These are phyloP conservation scores for Pollimyrus isidori DNA, from an alignment of 2,113 vertebrate species.

Conservation along the genomic window DNA sequence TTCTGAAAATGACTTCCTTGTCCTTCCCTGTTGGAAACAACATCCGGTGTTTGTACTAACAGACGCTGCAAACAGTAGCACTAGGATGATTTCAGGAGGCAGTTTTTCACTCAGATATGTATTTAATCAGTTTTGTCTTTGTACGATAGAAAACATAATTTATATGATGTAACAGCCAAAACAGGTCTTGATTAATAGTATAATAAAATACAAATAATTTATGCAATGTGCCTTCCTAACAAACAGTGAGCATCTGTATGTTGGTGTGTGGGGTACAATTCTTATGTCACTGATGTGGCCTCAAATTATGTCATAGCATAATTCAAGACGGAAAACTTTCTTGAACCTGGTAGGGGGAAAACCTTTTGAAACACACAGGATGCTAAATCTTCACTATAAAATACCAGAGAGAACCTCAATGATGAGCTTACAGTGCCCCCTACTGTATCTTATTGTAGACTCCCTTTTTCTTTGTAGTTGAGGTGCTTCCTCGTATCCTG, in stretches of 20 bases:
- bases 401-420: too few relatives aligned
- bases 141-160: neutral
- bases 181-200: neutral
- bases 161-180: neutral
- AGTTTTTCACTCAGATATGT: neutral
- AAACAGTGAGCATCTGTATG: neutral
- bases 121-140: neutral
- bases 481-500: neutral
- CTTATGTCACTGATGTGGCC: neutral
- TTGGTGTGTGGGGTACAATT: neutral
- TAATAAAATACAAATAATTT: neutral
- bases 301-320: neutral
- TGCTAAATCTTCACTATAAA: neutral
- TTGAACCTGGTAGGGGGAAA: neutral
- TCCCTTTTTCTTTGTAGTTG: neutral
- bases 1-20: constrained; percentile 3
- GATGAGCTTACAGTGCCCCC: constrained; percentile 5
- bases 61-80: neutral
- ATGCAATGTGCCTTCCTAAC: neutral
- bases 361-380: neutral
- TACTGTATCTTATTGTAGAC: neutral
- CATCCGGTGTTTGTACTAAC: neutral
- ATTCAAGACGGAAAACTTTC: neutral
- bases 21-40: neutral
- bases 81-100: neutral